Base-by-base conservation (phyloP, 2,888 invertebrate species). In the Gymnocheta viridis region DNA sequence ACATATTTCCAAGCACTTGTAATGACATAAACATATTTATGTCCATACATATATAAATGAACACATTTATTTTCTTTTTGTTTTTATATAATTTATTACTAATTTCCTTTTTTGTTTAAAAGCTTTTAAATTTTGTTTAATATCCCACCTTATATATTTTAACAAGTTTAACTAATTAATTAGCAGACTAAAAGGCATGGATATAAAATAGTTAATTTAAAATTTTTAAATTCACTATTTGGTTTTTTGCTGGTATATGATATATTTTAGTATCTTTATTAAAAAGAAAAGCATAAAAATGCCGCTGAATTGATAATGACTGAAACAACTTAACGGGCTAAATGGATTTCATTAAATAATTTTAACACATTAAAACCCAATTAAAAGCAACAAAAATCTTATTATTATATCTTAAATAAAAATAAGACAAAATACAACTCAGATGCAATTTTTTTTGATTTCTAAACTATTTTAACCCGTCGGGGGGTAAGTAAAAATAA, bases 311-410 rank as follows among this genome's bases (percentile, higher is more conserved):
- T 32, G 41, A 67, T 78, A 79, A 51, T 22, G 49, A 10, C 49
- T 47, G 10, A 72, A 73, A 82, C 38, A 32, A 44, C 35, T 51
- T 60, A 51, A 44, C 29, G 49, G 10, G 17, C 54, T 58, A 73
- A 82, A 74, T 66, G 44, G 66, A 54, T 80, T 72, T 62, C 47
- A 51, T 67, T 60, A 80, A 80, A 77, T 72, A 67, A 66, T 76
- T 74, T 67, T 17, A 80, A 77, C 80, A 76, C 74, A 83, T 80
- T 76, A 79, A 82, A 80, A 77, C 56, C 56, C 38, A 77, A 60
- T 62, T 67, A 80, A 84, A 82, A 41, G 19, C 41, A 51, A 49
- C 60, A 62, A 35, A 51, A 62, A 38, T 32, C 2, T n/a, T 70
- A 24, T n/a, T 70, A 24, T 64, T 64, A 44, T 49, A 12, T 58